Percentiles rank a stretch among this genome's conserved stretches.
Evolutionary conservation across 2,113 vertebrate genomes (phyloP).

Genomic region (Tachysurus vachellii): DNA sequence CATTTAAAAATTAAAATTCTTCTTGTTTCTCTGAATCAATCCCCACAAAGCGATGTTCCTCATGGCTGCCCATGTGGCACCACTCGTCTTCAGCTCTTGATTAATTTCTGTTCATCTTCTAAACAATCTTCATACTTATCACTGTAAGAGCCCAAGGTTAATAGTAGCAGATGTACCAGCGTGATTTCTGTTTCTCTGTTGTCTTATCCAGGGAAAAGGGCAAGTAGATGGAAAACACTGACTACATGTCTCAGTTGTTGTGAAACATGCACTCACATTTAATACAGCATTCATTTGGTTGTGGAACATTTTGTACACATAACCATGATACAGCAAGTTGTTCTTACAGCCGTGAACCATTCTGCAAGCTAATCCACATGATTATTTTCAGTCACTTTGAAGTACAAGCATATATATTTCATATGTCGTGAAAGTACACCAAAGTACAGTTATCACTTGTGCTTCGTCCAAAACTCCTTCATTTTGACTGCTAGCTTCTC

Average conservation of each 20-base stretch:
- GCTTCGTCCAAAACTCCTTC: not conserved
- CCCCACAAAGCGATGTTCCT: not conserved
- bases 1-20: not conserved
- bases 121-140: constrained; percentile 18
- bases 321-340: not conserved
- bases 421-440: not conserved
- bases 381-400: not conserved
- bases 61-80: not conserved
- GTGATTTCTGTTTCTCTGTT: not conserved
- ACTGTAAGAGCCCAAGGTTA: not conserved
- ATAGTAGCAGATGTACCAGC: not conserved
- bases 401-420: not conserved
- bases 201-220: constrained; percentile 40
- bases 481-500: not conserved
- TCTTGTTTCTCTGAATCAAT: not conserved
- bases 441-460: not conserved
- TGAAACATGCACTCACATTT: not conserved
- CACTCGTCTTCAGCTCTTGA: not conserved
- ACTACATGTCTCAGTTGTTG: not conserved
- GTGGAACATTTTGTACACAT: not conserved
- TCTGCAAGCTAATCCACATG: not conserved
- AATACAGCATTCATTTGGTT: not conserved
- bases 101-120: constrained; percentile 15
- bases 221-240: constrained; percentile 3
- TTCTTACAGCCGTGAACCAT: not conserved